phyloP scores from a whole-genome alignment of 1,140 invertebrate genomes.

The Halyomorpha halys region DNA sequence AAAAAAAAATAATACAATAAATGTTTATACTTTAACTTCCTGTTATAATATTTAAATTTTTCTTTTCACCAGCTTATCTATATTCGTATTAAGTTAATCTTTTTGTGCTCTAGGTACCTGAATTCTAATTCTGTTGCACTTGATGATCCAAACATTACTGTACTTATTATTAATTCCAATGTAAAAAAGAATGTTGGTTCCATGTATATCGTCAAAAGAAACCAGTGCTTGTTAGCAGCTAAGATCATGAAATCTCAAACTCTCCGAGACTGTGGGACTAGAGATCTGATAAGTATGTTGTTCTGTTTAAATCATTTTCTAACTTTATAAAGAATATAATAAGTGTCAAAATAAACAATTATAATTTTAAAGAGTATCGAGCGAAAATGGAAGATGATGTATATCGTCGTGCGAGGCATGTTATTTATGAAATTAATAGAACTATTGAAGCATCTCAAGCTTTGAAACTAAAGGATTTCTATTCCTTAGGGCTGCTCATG shows the following conservation, averaged over 20 bases:
- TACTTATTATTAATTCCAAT: constrained; percentile 15
- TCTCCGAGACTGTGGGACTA: not conserved
- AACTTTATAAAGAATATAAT: not conserved
- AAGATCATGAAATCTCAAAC: constrained; percentile 4
- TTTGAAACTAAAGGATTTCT: constrained; percentile 36
- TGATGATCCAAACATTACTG: not conserved
- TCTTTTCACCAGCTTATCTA: too few relatives aligned
- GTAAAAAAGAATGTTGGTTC: not conserved
- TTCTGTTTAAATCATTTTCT: not conserved
- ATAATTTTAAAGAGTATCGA: not conserved
- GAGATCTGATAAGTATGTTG: not conserved
- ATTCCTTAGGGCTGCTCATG: constrained; percentile 15
- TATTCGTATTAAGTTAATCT: too few relatives aligned
- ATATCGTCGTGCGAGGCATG: constrained; percentile 63
- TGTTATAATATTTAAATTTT: too few relatives aligned
- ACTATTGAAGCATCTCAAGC: constrained; percentile 58
- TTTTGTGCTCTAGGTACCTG: too few relatives aligned
- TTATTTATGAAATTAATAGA: constrained; percentile 74
- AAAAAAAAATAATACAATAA: too few relatives aligned
- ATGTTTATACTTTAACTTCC: too few relatives aligned
- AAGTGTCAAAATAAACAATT: not conserved
- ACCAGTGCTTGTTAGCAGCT: not conserved
- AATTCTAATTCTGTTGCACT: not conserved
- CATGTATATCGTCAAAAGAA: not conserved
- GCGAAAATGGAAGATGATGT: constrained; percentile 45